Base-by-base conservation (phyloP, 2,888 invertebrate genomes). In the Tipula unca region DNA sequence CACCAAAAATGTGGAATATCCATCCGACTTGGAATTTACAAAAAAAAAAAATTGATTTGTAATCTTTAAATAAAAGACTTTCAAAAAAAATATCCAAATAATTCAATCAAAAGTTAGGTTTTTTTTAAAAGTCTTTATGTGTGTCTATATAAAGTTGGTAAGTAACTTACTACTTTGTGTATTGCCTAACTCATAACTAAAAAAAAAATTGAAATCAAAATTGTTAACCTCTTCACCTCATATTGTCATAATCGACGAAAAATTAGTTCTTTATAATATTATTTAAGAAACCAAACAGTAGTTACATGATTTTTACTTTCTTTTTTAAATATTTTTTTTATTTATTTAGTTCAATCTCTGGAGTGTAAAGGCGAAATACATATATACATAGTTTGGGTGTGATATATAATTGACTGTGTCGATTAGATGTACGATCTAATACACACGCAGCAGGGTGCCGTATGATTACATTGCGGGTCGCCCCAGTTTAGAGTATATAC, bases 241-340 rank as follows among this genome's bases (percentile, higher is more conserved):
- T 69, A 69, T 69, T 69, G 69, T 69, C 69, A 69, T 25, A 69
- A 69, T 69, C 69, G 69, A 69, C 69, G 69, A 69, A 69, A 69
- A 69, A 69, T 69, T 69, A 69, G 69, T 69, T 69, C 69, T 69
- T 69, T 69, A 69, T 69, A 32, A 3, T 32, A 5, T n/a, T 32
- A 25, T 25, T 20, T 69, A 69, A 20, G 69, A 69, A 69, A 69
- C 10, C 69, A 69, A 69, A 69, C 69, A 69, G 69, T 69, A 69
- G 69, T 69, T 69, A 69, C 69, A 69, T 69, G 69, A 69, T 69
- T 69, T 69, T 69, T n/a, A 69, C 69, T 69, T 69, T 69, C 69
- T 25, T 69, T 69, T 69, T 69, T 25, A 69, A 25, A 2, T 48
- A n/a, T n/a, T n/a, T n/a, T 48, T 69, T 25, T 69, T 69, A 69